Base-by-base conservation (phyloP, 2,888 invertebrate species). In the Cosmopolites sordidus region DNA sequence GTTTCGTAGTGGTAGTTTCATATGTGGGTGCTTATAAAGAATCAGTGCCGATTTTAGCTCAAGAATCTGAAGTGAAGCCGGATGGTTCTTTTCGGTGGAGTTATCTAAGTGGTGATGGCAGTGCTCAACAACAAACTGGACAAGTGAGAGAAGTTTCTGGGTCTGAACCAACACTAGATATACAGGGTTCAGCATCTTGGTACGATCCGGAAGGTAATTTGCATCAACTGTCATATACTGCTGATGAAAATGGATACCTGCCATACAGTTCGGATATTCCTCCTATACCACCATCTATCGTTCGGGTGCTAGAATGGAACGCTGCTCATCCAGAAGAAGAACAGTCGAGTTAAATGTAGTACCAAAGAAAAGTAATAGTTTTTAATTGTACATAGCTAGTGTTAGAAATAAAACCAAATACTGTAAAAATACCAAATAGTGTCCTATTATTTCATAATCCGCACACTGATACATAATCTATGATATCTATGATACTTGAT, bases 221-320 rank as follows among this genome's bases (percentile, higher is more conserved):
- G 45, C 78, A 79, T 74, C 46, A 63, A 3, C 69, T 80, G 45
- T 64, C 41, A 43, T 80, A 79, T 74, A 47, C 69, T 54, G 78
- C 80, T 56, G 79, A 80, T 58, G 78, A 80, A 62, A 78, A 78
- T 58, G 80, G 80, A 11, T 80, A 72, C 75, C 76, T 78, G 58
- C 77, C 79, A 1, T 54, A 61, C 50, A 65, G 64, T 1, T 75
- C 69, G 6, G 78, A 78, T 59, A 63, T 78, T 30, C 62, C 62
- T 0, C 76, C 79, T 15, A 85, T 88, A 60, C 89, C 89, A 8
- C 77, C 81, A 48, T 87, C 84, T 61, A 88, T 89, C 60, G 83
- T 83, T 65, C 81, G 79, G 59, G 81, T 85, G 39, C 71, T 86
- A 59, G 84, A 83, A 16, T 82, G 80, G 72, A 75, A 84, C 64